Percentiles rank a stretch among this genome's conserved stretches.
Evolutionary conservation across 2,888 invertebrate species (phyloP).

Genomic region (Caenorhabditis angaria): DNA sequence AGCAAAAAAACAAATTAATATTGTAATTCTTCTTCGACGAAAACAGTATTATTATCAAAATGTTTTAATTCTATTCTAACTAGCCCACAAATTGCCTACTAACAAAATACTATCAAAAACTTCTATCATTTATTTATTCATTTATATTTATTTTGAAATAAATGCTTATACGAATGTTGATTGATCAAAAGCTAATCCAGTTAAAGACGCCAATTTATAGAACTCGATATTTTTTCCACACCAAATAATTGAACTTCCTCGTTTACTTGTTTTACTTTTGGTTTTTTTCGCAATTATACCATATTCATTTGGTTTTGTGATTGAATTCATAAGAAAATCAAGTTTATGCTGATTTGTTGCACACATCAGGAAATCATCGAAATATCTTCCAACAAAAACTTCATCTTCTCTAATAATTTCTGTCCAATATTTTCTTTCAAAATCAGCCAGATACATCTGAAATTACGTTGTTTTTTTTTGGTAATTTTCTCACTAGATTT

Average conservation of each 20-base stretch:
- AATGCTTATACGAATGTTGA: background rate
- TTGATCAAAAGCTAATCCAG: slow-evolving; percentile 12
- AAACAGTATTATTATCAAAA: background rate
- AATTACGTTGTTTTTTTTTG: slow-evolving; percentile 1
- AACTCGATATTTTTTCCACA: slow-evolving; percentile 2
- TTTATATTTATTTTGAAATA: slow-evolving; percentile 14
- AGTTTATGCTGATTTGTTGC: background rate
- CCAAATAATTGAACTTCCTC: slow-evolving; percentile 9
- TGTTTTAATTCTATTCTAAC: no score
- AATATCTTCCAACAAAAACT: background rate
- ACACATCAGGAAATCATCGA: slow-evolving; percentile 6
- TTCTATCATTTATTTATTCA: slow-evolving; percentile 9
- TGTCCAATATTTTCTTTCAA: slow-evolving; percentile 7
- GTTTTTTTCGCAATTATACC: background rate
- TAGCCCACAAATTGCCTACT: slow-evolving; percentile 5
- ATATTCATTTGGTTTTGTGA: background rate
- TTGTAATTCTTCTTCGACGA: slow-evolving; percentile 9
- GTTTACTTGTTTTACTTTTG: slow-evolving; percentile 22
- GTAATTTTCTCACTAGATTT: background rate
- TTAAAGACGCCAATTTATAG: slow-evolving; percentile 5
- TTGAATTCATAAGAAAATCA: background rate
- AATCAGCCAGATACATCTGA: slow-evolving; percentile 8
- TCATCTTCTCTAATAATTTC: background rate
- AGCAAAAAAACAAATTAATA: slow-evolving; percentile 32
- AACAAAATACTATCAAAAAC: background rate